These are phyloP conservation scores for Stenichneumon culpator DNA, from an alignment of 2,888 invertebrate genomes.

Conservation along the genomic window DNA sequence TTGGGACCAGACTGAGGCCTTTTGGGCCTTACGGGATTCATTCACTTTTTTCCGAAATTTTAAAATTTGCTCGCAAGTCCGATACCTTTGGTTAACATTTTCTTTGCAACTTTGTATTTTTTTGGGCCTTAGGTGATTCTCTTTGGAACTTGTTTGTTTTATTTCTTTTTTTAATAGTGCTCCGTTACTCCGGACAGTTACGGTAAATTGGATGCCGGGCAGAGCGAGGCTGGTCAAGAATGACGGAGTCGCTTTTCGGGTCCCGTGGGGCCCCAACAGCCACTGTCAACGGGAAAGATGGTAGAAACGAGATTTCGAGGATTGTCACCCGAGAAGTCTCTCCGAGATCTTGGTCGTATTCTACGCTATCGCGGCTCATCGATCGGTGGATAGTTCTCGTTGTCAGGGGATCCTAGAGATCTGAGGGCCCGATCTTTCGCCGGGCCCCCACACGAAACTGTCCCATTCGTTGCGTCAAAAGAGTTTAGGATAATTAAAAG, in stretches of 20 bases:
- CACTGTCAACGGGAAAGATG: constrained; percentile 58
- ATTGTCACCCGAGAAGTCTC: constrained; percentile 71
- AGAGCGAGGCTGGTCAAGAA: constrained; percentile 51
- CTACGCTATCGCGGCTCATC: constrained; percentile 45
- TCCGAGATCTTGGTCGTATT: constrained; percentile 34
- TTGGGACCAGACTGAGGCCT: background rate
- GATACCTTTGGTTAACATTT: background rate
- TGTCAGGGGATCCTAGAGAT: constrained; percentile 29
- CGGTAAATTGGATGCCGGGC: constrained; percentile 86
- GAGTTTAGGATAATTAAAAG: constrained; percentile 71
- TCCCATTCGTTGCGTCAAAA: constrained; percentile 76
- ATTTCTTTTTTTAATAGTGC: constrained; percentile 49
- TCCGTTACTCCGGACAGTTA: constrained; percentile 86
- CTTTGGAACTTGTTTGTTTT: constrained; percentile 8
- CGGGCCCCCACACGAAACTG: constrained; percentile 42
- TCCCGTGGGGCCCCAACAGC: constrained; percentile 60
- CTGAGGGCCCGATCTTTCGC: constrained; percentile 47
- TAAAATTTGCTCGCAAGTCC: background rate
- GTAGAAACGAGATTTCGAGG: constrained; percentile 41
- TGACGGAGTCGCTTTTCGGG: constrained; percentile 60
- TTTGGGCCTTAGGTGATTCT: background rate
- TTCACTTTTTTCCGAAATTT: background rate
- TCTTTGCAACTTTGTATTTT: background rate
- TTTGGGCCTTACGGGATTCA: constrained; percentile 7
- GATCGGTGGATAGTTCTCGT: constrained; percentile 44